Base-by-base conservation (phyloP, 2,888 invertebrate genomes). In the Margaritifera margaritifera region DNA sequence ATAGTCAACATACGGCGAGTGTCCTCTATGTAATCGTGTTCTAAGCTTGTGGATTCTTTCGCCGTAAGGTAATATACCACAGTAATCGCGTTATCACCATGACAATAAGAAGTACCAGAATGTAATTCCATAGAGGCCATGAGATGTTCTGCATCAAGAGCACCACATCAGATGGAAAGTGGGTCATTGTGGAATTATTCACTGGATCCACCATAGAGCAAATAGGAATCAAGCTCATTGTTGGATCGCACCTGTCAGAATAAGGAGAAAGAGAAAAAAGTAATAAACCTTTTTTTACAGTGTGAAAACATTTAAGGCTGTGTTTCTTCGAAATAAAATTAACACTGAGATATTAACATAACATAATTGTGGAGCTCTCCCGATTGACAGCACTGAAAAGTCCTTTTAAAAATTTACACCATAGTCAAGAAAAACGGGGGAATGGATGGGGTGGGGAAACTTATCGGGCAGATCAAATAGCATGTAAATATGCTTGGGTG, bases 41-140 rank as follows among this genome's bases (percentile, higher is more conserved):
- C 42, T 42, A 42, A 11, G 2, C 42, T 42, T 60, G 22, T 42
- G 51, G 62, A 22, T 66, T 65, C 25, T 68, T 56, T 19, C 61
- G 54, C 31, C 72, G 64, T 52, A 80, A 59, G 20, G 67, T 54
- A n/a, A 78, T 64, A 56, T 76, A 80, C 80, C 80, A 80, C 8
- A 78, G 24, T 15, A 69, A 24, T 24, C 74, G 62, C 5, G 72
- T 72, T 22, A 71, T 62, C 3, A 78, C n/a, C 27, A 74, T 71
- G 54, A 80, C 67, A 19, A 58, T 71, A 6, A 72, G 50, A 19
- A 80, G 60, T 18, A 80, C 75, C 15, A 64, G 27, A 52, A 77
- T 50, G 56, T 78, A 71, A 57, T 76, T 64, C 25, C 66, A 64
- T 6, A 76, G 61, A 6, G 78, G 69, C 78, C 75, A 78, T 54